Evolutionary conservation across 1,140 invertebrate genomes (phyloP).

Genomic region (Alviniconcha marisindica): DNA sequence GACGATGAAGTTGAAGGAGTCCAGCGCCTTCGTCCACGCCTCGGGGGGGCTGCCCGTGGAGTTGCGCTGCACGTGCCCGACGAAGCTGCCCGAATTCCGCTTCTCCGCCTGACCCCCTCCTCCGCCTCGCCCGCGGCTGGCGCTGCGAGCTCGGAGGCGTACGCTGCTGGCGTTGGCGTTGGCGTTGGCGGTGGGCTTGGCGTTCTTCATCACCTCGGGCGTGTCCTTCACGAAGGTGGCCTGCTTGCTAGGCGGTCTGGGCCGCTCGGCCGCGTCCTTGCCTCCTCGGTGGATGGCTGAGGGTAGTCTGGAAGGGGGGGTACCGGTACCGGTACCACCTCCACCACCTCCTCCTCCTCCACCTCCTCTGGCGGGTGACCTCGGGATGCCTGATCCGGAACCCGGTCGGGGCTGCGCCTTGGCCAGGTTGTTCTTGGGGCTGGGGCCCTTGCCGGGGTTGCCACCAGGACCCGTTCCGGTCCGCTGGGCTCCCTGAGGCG

Average conservation of each 20-base stretch:
- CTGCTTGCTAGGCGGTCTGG: conserved; percentile 80
- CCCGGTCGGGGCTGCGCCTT: conserved; percentile 32
- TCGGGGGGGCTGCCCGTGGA: conserved; percentile 50
- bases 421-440: conserved; percentile 4
- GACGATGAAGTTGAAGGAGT: conserved; percentile 50
- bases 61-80: conserved; percentile 38
- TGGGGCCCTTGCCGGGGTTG: background rate
- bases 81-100: conserved; percentile 41
- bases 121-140: background rate
- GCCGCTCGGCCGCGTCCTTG: conserved; percentile 53
- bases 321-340: too few species aligned
- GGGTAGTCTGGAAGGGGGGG: conserved; percentile 46
- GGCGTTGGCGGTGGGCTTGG: conserved; percentile 43
- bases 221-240: conserved; percentile 91
- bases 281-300: conserved; percentile 15
- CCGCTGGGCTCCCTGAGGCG: background rate
- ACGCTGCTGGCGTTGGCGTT: conserved; percentile 21
- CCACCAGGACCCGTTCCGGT: background rate
- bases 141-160: background rate
- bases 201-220: too few species aligned
- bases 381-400: conserved; percentile 37
- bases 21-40: conserved; percentile 60
- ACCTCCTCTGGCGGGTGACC: conserved; percentile 27
- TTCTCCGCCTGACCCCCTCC: conserved; percentile 20
- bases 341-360: too few species aligned